Base-by-base conservation (phyloP, 2,888 invertebrate genomes). In the Napeogenes inachia region DNA sequence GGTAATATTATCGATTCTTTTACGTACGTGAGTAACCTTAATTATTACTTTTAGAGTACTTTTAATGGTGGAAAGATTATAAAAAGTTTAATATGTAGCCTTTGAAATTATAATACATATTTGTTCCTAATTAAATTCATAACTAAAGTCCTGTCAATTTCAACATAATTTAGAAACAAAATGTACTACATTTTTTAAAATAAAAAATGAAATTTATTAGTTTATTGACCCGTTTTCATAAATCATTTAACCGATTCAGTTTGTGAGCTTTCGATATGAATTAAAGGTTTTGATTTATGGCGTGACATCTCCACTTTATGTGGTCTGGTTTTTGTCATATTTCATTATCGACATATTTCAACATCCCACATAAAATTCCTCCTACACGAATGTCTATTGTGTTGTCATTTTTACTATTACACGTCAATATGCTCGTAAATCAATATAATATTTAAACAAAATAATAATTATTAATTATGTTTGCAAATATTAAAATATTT, bases 1-100 rank as follows among this genome's bases (percentile, higher is more conserved):
- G 56, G 21, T 21, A 54, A 59, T 13, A 56, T 56, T 53, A 62
- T 62, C 59, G 59, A 59, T 57, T 13, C 47, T 13, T 62, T 56
- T 56, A 54, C 50, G 50, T 21, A 50, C 21, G 21, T 8, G 8
- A 21, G 30, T 30, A 21, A 30, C 50, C 50, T 50, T 50, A 12
- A 30, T 50, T 50, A 50, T 30, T 50, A n/a, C 30, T 30, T 21
- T 30, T 21, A 50, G 13, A 47, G 50, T 50, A 30, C 50, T 30
- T 8, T 10, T 8, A 4, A 30, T 12, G 30, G 8, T 6, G 50
- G 50, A 50, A 30, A 50, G 21, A 10, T 50, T 42, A 42, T 10
- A 42, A 42, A 50, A 30, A 50, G 21, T 50, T 50, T 42, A 42
- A 10, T 4, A 42, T 42, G 42, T 42, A 3, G 42, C 12, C 42